phyloP scores from a whole-genome alignment of 2,888 invertebrate species.

The Copidosoma aretas region DNA sequence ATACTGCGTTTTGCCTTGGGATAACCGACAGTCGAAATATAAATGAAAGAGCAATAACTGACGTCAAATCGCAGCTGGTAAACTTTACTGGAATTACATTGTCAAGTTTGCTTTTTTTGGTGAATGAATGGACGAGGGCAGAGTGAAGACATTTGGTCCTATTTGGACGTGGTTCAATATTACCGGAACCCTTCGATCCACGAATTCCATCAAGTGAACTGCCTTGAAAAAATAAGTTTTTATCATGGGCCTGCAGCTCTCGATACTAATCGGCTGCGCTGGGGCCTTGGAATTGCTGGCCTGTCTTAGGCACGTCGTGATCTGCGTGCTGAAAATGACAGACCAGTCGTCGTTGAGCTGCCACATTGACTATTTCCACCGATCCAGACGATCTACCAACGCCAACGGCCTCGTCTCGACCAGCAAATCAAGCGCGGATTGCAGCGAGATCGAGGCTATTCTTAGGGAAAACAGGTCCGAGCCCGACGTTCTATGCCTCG shows the following conservation, averaged over 20 bases:
- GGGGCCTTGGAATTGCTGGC: slow-evolving; percentile 75
- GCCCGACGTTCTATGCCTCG: slow-evolving; percentile 29
- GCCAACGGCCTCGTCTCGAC: background rate
- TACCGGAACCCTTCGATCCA: too few species aligned
- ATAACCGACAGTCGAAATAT: slow-evolving; percentile 9
- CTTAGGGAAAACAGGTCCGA: slow-evolving; percentile 26
- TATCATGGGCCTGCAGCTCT: slow-evolving; percentile 76
- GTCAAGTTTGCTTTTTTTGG: too few species aligned
- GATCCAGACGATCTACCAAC: slow-evolving; percentile 7
- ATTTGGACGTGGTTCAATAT: too few species aligned
- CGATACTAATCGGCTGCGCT: slow-evolving; percentile 77
- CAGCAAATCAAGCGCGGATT: background rate
- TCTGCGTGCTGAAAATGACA: slow-evolving; percentile 47
- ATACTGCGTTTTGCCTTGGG: background rate
- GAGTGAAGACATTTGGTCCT: too few species aligned
- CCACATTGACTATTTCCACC: slow-evolving; percentile 45
- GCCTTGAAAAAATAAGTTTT: too few species aligned
- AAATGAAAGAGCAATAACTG: background rate
- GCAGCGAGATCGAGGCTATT: slow-evolving; percentile 28
- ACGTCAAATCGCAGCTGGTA: slow-evolving; percentile 1
- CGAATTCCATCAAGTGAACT: background rate
- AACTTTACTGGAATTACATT: too few species aligned
- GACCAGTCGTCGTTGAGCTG: slow-evolving; percentile 50
- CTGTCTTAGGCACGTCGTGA: slow-evolving; percentile 59
- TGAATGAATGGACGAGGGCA: too few species aligned